A percentile compares a stretch with the other conserved stretches of the same genome.
Conservation (phyloP, 2,888 invertebrate genomes). For the Eueremaeus valkanovi region DNA sequence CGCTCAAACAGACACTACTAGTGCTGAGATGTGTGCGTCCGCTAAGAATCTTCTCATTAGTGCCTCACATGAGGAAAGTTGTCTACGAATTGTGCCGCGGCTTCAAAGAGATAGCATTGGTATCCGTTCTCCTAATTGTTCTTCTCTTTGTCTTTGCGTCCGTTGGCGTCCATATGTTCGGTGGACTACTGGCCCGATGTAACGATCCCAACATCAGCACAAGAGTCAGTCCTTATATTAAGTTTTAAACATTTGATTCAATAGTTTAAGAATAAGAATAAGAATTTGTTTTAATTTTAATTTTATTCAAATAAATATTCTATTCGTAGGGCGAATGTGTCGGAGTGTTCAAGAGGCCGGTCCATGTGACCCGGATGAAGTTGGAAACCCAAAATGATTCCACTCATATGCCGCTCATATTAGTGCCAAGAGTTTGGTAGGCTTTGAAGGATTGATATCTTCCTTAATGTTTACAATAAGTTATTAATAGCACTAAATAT, state of each 20-base stretch:
- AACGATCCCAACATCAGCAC: constrained; percentile 82
- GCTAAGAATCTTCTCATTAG: constrained; percentile 90
- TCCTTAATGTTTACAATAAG: not conserved
- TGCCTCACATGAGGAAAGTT: constrained; percentile 98
- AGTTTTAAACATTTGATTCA: not conserved
- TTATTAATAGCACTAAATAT: too few species aligned
- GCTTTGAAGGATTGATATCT: constrained; percentile 49
- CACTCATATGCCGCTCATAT: constrained; percentile 89
- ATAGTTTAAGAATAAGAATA: not conserved
- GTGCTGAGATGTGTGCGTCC: constrained; percentile 94
- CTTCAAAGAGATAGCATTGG: constrained; percentile 96
- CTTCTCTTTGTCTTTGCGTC: constrained; percentile 99
- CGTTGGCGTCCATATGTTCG: constrained; percentile 96
- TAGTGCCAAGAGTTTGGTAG: constrained; percentile 94
- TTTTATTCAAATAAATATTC: too few species aligned
- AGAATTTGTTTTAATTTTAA: not conserved
- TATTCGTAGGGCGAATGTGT: constrained; percentile 73
- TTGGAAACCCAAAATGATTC: constrained; percentile 75
- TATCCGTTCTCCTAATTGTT: constrained; percentile 90
- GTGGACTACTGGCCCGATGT: constrained; percentile 90
- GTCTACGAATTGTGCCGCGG: constrained; percentile 97
- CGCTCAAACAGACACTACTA: constrained; percentile 89
- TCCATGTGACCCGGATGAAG: constrained; percentile 98
- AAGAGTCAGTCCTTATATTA: constrained; percentile 45
- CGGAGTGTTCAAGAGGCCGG: constrained; percentile 88